Base-by-base conservation (phyloP, 1,140 invertebrate genomes). In the Aphis gossypii region DNA sequence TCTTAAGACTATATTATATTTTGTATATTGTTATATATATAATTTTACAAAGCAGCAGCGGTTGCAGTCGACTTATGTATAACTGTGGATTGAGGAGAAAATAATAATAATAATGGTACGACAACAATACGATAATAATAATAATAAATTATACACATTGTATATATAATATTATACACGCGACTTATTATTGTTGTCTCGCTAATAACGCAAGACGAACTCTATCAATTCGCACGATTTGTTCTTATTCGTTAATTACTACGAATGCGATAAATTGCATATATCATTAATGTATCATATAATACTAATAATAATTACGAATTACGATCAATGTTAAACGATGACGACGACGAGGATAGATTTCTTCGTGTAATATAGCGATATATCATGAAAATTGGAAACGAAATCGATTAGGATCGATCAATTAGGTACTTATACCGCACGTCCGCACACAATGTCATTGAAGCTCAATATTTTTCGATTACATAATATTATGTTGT, bases 191-290 rank as follows among this genome's bases (percentile, higher is more conserved):
- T 76, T n/a, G 30, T 18, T 35, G 60, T 76, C 14, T 20, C 60
- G n/a, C 60, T 76, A 76, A 76, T n/a, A 76, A n/a, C 60, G 60
- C 60, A n/a, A 68, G 60, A 76, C 60, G 60, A n/a, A 35, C n/a
- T 0, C 30, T n/a, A 76, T 18, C 30, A 76, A 76, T n/a, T 76
- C n/a, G 14, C 60, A n/a, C 30, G 60, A 76, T 76, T 76, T 76
- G 60, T 7, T 76, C n/a, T 76, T 76, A 76, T 76, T 76, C 30
- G 60, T 76, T 18, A n/a, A 68, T 76, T n/a, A n/a, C n/a, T n/a
- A 76, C 11, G 30, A 68, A 14, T n/a, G 4, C 60, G 5, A 76
- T 18, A 14, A 68, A n/a, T 76, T 76, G 14, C 14, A n/a, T 30
- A 11, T 68, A 68, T 68, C 14, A 18, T n/a, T 68, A 14, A 11